Conservation (phyloP, 92 coral and sea anemone species). For the Porites rus region DNA sequence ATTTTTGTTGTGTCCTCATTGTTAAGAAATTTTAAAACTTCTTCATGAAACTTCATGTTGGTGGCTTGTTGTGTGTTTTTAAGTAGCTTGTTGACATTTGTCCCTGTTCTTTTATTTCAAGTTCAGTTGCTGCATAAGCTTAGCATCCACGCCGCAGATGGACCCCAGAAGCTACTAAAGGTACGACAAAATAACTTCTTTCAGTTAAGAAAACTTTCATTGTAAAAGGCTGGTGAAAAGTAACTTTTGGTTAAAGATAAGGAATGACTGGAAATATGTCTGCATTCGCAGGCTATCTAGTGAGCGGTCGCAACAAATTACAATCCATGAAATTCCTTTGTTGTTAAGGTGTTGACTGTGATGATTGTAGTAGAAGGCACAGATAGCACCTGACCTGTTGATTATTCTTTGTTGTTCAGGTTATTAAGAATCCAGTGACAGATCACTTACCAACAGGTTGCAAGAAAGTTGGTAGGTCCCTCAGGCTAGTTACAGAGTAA, state of each 20-base stretch:
- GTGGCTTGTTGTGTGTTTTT: too few species aligned
- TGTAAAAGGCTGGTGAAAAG: neutral
- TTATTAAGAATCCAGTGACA: constrained; percentile 96
- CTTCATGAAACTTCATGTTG: too few species aligned
- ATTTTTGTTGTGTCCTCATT: too few species aligned
- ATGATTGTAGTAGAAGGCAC: too few species aligned
- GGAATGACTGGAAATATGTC: too few species aligned
- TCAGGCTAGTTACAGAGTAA: neutral
- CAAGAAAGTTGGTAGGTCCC: constrained; percentile 79
- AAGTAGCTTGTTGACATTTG: too few species aligned
- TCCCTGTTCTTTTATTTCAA: constrained; percentile 32
- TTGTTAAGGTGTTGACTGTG: neutral
- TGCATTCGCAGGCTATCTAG: too few species aligned
- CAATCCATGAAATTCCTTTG: neutral
- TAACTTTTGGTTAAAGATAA: too few species aligned
- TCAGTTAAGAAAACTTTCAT: neutral
- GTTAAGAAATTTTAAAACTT: too few species aligned
- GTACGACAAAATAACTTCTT: constrained; percentile 31
- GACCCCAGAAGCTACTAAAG: constrained; percentile 95
- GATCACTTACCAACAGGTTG: constrained; percentile 97
- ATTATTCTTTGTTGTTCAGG: constrained; percentile 39
- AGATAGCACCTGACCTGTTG: neutral
- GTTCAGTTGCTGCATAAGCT: constrained; percentile 96
- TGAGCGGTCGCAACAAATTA: neutral
- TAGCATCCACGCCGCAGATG: constrained; percentile 97